Percentiles rank a stretch among this genome's conserved stretches.
Evolutionary conservation across 2,888 invertebrate genomes (phyloP).

Genomic region (Mythimna vitellina): DNA sequence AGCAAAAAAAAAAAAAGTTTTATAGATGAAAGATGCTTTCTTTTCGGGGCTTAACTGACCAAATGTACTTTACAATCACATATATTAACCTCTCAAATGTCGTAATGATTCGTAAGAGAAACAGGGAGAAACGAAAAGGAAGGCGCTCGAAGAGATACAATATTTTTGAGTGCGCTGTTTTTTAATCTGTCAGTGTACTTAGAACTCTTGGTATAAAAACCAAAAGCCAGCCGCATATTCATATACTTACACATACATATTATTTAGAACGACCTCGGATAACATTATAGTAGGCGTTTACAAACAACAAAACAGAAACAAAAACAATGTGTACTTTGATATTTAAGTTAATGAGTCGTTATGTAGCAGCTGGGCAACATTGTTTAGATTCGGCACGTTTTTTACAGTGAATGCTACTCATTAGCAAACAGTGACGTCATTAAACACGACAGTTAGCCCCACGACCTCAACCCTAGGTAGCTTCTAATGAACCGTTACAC

Average conservation of each 20-base stretch:
- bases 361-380: constrained; percentile 7
- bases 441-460: constrained; percentile 17
- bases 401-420: constrained; percentile 17
- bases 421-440: constrained; percentile 32
- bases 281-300: background rate
- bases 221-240: background rate
- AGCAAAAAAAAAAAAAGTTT: background rate
- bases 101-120: too few relatives aligned
- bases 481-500: constrained; percentile 18
- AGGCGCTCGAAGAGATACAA: background rate
- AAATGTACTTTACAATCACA: background rate
- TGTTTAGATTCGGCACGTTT: constrained; percentile 31
- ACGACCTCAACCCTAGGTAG: constrained; percentile 29
- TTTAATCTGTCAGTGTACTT: background rate
- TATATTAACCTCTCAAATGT: background rate
- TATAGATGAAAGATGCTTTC: background rate
- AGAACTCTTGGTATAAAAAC: background rate
- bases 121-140: too few relatives aligned
- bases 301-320: constrained; percentile 21
- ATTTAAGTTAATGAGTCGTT: constrained; percentile 11
- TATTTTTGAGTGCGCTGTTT: background rate
- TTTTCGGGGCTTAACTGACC: background rate
- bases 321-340: constrained; percentile 14
- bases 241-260: too few relatives aligned
- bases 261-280: constrained; percentile 8